Evolutionary conservation across 1,140 invertebrate species (phyloP), one percentile per base, ranked within the genome.

Genomic region (Drosophila sechellia): DNA sequence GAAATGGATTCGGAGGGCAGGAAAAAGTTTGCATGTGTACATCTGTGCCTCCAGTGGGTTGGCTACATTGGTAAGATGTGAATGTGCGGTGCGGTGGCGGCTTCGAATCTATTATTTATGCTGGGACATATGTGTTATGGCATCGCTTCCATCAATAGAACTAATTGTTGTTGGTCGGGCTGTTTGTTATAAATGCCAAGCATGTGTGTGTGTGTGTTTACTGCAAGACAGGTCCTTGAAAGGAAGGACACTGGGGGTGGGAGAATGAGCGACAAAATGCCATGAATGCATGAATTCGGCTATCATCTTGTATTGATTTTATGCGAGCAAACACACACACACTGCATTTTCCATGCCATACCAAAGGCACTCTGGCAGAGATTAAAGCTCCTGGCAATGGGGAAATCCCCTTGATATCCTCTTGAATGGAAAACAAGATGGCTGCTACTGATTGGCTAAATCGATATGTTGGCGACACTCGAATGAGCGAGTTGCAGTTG

Each of bases 101-200:
- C 80, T 68, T 75, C 68, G 61, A 86, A 85, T 85, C 84, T 85
- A 85, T 85, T 85, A 85, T 87, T 85, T 85, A 85, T 87, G 63
- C 73, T 49, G 50, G 31, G 66, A 64, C 81, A 85, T 87, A 81
- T 85, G 81, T 86, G 64, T 68, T 74, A 68, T 77, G 68, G 77
- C 83, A 59, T 37, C 39, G 40, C 57, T 53, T 69, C 77, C 72
- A 73, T 81, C 78, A 87, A 85, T 85, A 70, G 42, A 85, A 85
- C 81, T 85, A 85, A 85, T 85, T 85, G 80, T 81, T 79, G 61
- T 79, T 79, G 73, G 63, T 42, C 55, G 43, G 53, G 15, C 46
- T 55, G 72, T 58, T 59, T 39, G 73, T 54, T 54, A 63, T 71
- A 45, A 61, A 63, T 58, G 31, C 8, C 20, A 22, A 2, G 20